These are phyloP conservation scores for Corydoras sp. DNA, from an alignment of 2,113 vertebrate genomes.

Conservation along the genomic window DNA sequence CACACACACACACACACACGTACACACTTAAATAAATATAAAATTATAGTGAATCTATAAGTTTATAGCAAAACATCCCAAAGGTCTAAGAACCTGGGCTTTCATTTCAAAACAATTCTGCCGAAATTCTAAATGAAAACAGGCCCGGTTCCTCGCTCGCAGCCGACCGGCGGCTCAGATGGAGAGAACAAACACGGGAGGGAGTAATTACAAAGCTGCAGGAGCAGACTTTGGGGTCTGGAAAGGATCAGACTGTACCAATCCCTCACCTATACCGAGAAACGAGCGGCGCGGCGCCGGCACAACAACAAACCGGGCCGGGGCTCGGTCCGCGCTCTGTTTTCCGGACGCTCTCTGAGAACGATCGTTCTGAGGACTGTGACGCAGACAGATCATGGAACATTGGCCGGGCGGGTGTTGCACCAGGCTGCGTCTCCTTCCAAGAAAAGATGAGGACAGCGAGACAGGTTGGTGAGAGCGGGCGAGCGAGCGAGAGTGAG, in stretches of 20 bases:
- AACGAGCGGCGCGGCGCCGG: conserved; percentile 15
- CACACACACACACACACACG: no score
- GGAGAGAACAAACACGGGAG: background rate
- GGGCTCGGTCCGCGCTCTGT: conserved; percentile 37
- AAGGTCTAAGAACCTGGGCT: no score
- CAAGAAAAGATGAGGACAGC: conserved; percentile 40
- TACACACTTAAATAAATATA: no score
- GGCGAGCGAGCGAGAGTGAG: conserved; percentile 41
- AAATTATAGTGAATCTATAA: no score
- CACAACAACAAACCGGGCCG: conserved; percentile 27
- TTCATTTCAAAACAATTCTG: no score
- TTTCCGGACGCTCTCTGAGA: conserved; percentile 53
- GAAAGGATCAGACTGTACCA: conserved; percentile 30
- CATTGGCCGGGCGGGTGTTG: conserved; percentile 67
- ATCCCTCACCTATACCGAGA: conserved; percentile 29
- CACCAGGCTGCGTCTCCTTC: conserved; percentile 66
- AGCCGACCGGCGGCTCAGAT: background rate
- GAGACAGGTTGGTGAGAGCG: conserved; percentile 39
- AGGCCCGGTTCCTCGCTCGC: no score
- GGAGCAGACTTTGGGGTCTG: conserved; percentile 3
- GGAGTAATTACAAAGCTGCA: conserved; percentile 5
- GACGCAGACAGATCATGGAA: conserved; percentile 46
- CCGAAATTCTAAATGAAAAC: no score
- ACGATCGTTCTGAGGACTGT: conserved; percentile 46
- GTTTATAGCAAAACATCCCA: no score